Base-by-base conservation (phyloP, 2,888 invertebrate species). In the Protophormia terraenovae region DNA sequence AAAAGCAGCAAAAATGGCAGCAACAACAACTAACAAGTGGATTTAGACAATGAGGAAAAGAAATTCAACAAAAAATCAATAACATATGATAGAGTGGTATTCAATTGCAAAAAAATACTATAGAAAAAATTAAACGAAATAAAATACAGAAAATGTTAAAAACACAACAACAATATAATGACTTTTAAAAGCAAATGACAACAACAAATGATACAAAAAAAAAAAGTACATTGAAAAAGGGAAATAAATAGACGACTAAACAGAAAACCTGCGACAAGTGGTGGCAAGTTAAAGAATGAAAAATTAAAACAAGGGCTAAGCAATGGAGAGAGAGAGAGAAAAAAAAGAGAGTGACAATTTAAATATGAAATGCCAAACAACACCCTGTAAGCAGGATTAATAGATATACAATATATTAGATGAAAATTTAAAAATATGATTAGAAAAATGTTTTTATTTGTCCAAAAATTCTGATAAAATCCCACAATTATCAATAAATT, bases 31-130 rank as follows among this genome's bases (percentile, higher is more conserved):
- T 38, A 79, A 69, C 53, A 32, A 77, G 62, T 79, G 72, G 35
- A 35, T 64, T 50, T 64, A 29, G 29, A 62, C 12, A 38, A 55
- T 24, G 8, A 66, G 27, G 0, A 67, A 73, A 64, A 27, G 7
- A 58, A 66, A 71, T 27, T 41, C 29, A 27, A 50, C 62, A 67
- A 24, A 91, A 91, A 91, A 91, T 91, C 91, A 89, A 91, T 91
- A 91, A 87, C 89, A 90, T 91, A 90, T 90, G 90, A 89, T 87
- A 41, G 78, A 73, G 64, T 86, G 87, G 83, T 83, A 86, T 87
- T 86, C 87, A 87, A 87, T 81, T 77, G 73, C 45, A 78, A 67
- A n/a, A n/a, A n/a, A 73, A 62, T 67, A 77, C 55, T 66, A 77
- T 45, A 69, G 24, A 29, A 67, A 67, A 66, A 8, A 66, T 5